Evolutionary conservation across 2,113 vertebrate genomes (phyloP).

Genomic region (Triplophysa rosa): DNA sequence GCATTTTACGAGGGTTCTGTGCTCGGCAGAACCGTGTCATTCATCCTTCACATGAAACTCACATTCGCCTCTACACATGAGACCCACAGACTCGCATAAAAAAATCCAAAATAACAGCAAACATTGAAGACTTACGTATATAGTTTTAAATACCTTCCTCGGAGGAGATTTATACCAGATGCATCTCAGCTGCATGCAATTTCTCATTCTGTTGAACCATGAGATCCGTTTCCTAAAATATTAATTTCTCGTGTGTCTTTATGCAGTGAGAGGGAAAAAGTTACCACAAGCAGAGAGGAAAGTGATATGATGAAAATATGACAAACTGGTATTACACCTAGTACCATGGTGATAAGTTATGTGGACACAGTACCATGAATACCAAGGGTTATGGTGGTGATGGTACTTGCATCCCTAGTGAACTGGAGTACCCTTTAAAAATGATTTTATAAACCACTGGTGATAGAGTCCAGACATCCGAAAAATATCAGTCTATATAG

Average conservation of each 20-base stretch:
- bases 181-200: not conserved
- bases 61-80: not conserved
- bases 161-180: not conserved
- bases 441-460: too few species aligned
- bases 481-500: too few species aligned
- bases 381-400: too few species aligned
- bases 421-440: too few species aligned
- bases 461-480: too few species aligned
- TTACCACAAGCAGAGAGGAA: not conserved
- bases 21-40: not conserved
- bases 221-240: not conserved
- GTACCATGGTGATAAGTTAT: too few species aligned
- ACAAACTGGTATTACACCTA: not conserved
- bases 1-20: not conserved
- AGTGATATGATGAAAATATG: not conserved
- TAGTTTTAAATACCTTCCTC: not conserved
- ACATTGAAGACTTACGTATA: not conserved
- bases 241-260: not conserved
- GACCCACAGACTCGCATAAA: too few species aligned
- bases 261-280: not conserved
- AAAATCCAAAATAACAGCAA: not conserved
- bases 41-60: not conserved
- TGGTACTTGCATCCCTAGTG: too few species aligned
- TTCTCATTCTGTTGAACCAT: not conserved
- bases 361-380: too few species aligned